Base-by-base conservation (phyloP, 1,140 invertebrate genomes). In the Hormaphis cornu region DNA sequence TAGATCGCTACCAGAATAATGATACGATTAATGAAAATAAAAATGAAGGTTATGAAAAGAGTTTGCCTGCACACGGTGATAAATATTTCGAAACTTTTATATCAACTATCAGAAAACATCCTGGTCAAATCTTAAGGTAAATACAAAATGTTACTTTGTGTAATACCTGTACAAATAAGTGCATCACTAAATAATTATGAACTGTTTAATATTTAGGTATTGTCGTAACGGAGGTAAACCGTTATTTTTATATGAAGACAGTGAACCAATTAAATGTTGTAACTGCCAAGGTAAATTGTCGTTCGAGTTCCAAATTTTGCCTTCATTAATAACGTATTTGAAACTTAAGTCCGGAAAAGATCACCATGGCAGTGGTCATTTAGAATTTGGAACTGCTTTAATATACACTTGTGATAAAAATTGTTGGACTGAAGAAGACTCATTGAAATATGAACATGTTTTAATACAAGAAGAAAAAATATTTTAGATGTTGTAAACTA, bases 361-460 rank as follows among this genome's bases (percentile, higher is more conserved):
- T 37, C 71, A 73, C 9, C 48, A 22, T 22, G 61, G 61, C 10
- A 74, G 74, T 22, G 74, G 78, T 3, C 79, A 83, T 12, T 80
- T 91, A 33, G 90, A 94, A 77, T 93, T 88, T 77, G 88, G 91
- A 9, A 91, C 88, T 30, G 85, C 91, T 9, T 77, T 91, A 33
- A 77, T 93, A 20, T 93, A 87, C 74, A 89, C 90, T 2, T 94
- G 91, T 76, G 77, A 82, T n/a, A 82, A 83, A 73, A 91, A 88
- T 76, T 94, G 91, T 77, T 94, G 91, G 90, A 83, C 84, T 50
- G 78, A 82, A 5, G 82, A 82, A 10, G 86, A 89, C 73, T 81
- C 78, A 28, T 81, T 83, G 71, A 83, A 86, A 70, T 82, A 86
- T 72, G 91, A 93, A 79, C 80, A 81, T 70, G 83, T 90, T 42